Percentiles rank a stretch among this genome's conserved stretches.
Evolutionary conservation across 2,888 invertebrate genomes (phyloP).

Genomic region (Adela reaumurella): DNA sequence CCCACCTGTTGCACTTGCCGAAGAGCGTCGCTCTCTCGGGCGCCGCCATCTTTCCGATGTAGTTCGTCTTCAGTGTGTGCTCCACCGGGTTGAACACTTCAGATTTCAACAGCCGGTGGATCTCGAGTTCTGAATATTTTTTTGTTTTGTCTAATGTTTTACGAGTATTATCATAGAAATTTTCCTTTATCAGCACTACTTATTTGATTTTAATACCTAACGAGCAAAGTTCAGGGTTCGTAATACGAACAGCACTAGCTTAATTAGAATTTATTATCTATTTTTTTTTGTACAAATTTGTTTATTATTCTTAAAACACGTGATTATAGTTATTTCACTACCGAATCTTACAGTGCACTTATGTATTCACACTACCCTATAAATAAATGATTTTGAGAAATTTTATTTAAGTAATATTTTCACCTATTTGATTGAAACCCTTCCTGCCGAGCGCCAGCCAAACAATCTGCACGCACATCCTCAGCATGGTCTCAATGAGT

Average conservation of each 20-base stretch:
- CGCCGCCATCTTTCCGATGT: constrained; percentile 32
- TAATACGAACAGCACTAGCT: too few relatives aligned
- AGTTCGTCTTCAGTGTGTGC: constrained; percentile 36
- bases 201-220: too few relatives aligned
- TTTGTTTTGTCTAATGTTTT: too few relatives aligned
- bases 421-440: constrained; percentile 59
- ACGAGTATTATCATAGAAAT: too few relatives aligned
- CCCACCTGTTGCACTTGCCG: constrained; percentile 47
- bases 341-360: not conserved
- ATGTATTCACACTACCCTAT: not conserved
- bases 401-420: constrained; percentile 7
- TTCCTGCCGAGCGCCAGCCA: constrained; percentile 62
- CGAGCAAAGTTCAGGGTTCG: too few relatives aligned
- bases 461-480: constrained; percentile 57
- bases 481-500: constrained; percentile 56
- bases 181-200: too few relatives aligned
- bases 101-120: constrained; percentile 58
- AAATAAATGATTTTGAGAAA: constrained; percentile 3
- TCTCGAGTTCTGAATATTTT: constrained; percentile 50
- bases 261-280: too few relatives aligned
- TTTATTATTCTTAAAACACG: too few relatives aligned
- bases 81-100: constrained; percentile 57
- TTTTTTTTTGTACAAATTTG: too few relatives aligned
- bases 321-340: too few relatives aligned
- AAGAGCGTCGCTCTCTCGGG: constrained; percentile 52